Evolutionary conservation across 2,113 vertebrate species (phyloP).

Genomic region (Pleuronectes platessa): DNA sequence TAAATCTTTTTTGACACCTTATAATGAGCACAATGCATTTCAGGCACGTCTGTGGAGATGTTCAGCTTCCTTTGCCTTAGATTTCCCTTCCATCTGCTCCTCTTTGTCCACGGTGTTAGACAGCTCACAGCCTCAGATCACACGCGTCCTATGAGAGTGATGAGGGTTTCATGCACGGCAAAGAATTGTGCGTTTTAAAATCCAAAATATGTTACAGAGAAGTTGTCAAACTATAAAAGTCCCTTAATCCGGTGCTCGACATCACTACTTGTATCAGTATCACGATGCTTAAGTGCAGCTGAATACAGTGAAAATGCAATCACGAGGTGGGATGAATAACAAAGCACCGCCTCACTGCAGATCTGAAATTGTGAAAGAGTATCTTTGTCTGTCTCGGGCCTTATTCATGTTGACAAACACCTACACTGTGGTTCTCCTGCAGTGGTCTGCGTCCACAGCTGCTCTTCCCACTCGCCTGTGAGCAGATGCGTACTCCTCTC

Average conservation of each 20-base stretch:
- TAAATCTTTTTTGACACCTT: constrained; percentile 13
- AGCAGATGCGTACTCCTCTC: constrained; percentile 49
- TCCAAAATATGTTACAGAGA: neutral
- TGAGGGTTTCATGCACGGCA: constrained; percentile 36
- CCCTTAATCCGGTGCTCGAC: constrained; percentile 11
- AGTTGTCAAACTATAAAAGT: constrained; percentile 27
- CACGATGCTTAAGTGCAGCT: constrained; percentile 8
- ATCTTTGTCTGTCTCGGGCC: constrained; percentile 26
- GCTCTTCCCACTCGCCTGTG: constrained; percentile 65
- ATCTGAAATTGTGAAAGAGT: constrained; percentile 44
- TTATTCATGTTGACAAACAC: constrained; percentile 66
- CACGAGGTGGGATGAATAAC: constrained; percentile 23
- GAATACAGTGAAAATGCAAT: constrained; percentile 34
- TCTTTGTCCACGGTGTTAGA: constrained; percentile 63
- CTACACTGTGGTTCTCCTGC: constrained; percentile 67
- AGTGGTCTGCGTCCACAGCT: constrained; percentile 56
- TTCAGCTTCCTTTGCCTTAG: constrained; percentile 60
- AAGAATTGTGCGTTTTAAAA: constrained; percentile 30
- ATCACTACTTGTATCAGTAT: constrained; percentile 25
- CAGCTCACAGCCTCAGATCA: constrained; percentile 54
- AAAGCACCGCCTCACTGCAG: constrained; percentile 10
- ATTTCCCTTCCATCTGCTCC: constrained; percentile 54
- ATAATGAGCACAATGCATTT: constrained; percentile 51
- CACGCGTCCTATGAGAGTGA: constrained; percentile 45
- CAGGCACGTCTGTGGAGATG: constrained; percentile 46